Base-by-base conservation (phyloP, 2,797 vertebrate species). In the Lacerta bilineata region DNA sequence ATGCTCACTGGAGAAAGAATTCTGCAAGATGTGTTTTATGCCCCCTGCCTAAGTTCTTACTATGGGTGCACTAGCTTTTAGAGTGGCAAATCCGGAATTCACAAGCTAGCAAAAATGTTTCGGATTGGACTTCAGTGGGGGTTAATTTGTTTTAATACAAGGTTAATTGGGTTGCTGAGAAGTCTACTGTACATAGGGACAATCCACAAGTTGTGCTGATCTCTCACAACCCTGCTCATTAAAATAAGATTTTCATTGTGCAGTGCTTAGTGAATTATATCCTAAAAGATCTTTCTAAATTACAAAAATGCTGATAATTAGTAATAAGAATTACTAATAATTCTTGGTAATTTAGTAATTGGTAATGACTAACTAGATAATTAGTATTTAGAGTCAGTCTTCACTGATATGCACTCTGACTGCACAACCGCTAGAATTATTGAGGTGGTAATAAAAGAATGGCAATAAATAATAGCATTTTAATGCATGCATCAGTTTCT, bases 241-340 rank as follows among this genome's bases (percentile, higher is more conserved):
- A 75, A 61, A 80, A 23, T 55, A 59, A 61, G 78, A 59, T 39
- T 39, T 55, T 75, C 50, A 41, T 55, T 59, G 50, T 84, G 33
- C 10, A 59, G 2, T 55, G 36, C 23, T 84, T 84, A 75, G 33
- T 84, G 46, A 84, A 75, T 75, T 75, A 84, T 75, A 84, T 75
- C 71, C 50, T 71, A 11, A 59, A 36, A 84, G 46, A 36, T 36
- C 69, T 74, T 59, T 61, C 23, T 71, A 59, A 74, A 75, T 61
- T 74, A 75, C 72, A 75, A 75, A 84, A 59, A 84, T 84, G 50
- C 83, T 74, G 83, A 84, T 84, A 74, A 72, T 72, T 84, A 84
- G 46, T 36, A 74, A 55, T 55, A 84, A 33, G 43, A 84, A 72
- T 72, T 23, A 36, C 82, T 72, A 72, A 84, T 84, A 85, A 85